phyloP scores from a whole-genome alignment of 2,888 invertebrate species.

The Aphodius granarius region DNA sequence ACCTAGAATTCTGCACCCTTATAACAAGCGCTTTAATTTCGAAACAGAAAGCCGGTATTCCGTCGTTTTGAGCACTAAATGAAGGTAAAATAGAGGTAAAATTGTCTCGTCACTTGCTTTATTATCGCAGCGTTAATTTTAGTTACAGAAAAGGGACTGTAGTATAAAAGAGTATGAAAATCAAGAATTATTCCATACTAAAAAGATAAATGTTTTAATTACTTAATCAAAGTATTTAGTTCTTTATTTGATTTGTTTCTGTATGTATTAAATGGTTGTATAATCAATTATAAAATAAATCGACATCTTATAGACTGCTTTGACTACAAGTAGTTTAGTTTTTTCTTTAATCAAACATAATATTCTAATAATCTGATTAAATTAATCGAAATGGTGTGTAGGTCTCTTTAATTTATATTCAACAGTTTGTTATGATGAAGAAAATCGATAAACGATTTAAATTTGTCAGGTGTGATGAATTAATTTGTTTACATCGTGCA shows the following conservation, averaged over 20 bases:
- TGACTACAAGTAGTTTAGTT: no score
- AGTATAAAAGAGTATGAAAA: neutral
- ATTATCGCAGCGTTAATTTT: neutral
- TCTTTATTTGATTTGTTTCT: no score
- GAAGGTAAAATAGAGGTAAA: neutral
- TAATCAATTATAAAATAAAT: no score
- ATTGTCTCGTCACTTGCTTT: neutral
- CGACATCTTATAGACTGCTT: no score
- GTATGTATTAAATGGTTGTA: no score
- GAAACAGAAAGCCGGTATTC: neutral
- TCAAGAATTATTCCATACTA: no score
- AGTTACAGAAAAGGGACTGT: neutral
- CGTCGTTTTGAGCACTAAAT: neutral
- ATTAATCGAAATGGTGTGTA: no score
- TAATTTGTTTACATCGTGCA: neutral
- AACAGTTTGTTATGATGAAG: neutral
- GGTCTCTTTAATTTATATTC: neutral
- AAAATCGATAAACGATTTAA: neutral
- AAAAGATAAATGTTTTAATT: no score
- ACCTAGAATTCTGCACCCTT: neutral
- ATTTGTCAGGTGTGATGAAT: neutral
- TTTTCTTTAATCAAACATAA: no score
- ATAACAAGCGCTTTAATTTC: neutral
- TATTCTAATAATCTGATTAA: no score
- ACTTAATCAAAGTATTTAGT: no score